These are phyloP conservation scores for Actinernus sp. DNA, from an alignment of 92 coral and sea anemone genomes.

Conservation along the genomic window DNA sequence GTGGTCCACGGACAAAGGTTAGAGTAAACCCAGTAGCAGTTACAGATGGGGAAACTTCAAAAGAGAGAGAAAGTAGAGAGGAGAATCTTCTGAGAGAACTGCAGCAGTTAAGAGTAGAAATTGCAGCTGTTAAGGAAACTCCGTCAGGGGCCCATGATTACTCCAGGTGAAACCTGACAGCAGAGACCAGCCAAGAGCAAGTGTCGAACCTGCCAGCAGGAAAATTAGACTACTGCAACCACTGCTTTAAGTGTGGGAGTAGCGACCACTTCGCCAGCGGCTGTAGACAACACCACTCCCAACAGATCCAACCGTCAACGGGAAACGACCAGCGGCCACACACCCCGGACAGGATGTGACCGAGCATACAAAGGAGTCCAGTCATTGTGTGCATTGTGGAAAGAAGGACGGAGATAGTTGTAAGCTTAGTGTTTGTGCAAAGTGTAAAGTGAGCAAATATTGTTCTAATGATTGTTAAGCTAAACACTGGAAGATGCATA, in stretches of 20 bases:
- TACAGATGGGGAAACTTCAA: slow-evolving; percentile 2
- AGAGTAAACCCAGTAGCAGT: slow-evolving; percentile 17
- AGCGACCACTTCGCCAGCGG: slow-evolving; percentile 50
- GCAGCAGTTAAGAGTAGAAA: slow-evolving; percentile 18
- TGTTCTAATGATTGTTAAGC: slow-evolving; percentile 35
- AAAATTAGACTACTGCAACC: slow-evolving; percentile 46
- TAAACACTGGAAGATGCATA: neutral
- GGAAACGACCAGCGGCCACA: slow-evolving; percentile 36
- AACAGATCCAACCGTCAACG: neutral
- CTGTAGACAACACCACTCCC: slow-evolving; percentile 9
- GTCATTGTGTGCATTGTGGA: slow-evolving; percentile 38
- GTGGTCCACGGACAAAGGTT: slow-evolving; percentile 14
- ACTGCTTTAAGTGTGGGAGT: slow-evolving; percentile 63
- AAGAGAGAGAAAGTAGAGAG: slow-evolving; percentile 8
- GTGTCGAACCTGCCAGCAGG: slow-evolving; percentile 29
- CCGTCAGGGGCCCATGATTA: neutral
- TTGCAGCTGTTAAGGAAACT: slow-evolving; percentile 2
- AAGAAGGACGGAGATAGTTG: slow-evolving; percentile 10
- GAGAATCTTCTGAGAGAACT: slow-evolving; percentile 5
- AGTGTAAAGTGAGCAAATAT: slow-evolving; percentile 30
- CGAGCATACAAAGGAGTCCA: slow-evolving; percentile 43
- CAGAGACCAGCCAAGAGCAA: neutral
- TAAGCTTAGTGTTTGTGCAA: slow-evolving; percentile 6
- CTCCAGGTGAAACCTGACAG: neutral
- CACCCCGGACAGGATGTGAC: slow-evolving; percentile 66